Percentiles rank a stretch among this genome's conserved stretches.
These are phyloP conservation scores for Pipa parva DNA, from an alignment of 2,113 vertebrate species.

Conservation along the genomic window DNA sequence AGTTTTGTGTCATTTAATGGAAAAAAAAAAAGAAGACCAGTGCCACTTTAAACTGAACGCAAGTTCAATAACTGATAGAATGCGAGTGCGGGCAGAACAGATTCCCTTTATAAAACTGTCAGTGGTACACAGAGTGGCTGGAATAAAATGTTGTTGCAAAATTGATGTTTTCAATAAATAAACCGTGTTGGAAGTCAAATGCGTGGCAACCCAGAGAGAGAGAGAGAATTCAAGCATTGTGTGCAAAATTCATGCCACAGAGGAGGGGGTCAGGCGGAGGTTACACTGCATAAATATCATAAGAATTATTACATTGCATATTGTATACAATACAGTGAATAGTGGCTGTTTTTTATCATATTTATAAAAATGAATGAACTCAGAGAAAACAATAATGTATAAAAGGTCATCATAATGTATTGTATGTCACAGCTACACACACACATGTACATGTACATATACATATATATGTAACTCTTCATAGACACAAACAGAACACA, in stretches of 20 bases:
- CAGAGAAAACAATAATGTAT: too few species aligned
- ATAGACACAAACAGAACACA: too few species aligned
- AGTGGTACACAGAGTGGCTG: neutral
- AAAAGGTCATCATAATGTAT: too few species aligned
- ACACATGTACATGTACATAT: too few species aligned
- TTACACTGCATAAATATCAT: constrained; percentile 10
- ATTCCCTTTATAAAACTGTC: neutral
- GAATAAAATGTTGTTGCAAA: constrained; percentile 1
- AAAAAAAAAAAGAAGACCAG: neutral
- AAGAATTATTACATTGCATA: constrained; percentile 1
- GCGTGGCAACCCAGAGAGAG: constrained; percentile 1
- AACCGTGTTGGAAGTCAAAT: constrained; percentile 37
- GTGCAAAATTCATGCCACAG: constrained; percentile 29
- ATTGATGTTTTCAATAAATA: constrained; percentile 43
- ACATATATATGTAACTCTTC: too few species aligned
- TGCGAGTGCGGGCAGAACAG: neutral
- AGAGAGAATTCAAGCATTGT: neutral
- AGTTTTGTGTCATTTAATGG: too few species aligned
- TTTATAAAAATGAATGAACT: too few species aligned
- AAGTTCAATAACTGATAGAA: neutral
- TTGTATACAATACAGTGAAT: neutral
- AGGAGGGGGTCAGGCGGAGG: constrained; percentile 26
- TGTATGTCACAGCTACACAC: too few species aligned
- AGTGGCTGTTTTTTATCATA: too few species aligned
- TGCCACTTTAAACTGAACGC: neutral